Base-by-base conservation (phyloP, 2,888 invertebrate species). In the Chrysopilus asiliformis region DNA sequence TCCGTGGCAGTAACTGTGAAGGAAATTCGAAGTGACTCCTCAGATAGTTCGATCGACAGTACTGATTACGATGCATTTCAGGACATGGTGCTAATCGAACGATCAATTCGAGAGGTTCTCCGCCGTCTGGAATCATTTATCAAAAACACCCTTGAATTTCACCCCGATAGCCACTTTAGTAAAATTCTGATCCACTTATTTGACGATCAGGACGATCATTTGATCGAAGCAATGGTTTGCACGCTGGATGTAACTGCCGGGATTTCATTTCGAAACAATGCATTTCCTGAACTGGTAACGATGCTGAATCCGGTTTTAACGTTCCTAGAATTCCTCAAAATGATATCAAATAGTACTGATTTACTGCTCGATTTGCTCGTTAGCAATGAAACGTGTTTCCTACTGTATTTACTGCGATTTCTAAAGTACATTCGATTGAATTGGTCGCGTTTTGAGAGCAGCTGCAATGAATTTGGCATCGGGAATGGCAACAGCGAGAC, bases 221-320 rank as follows among this genome's bases (percentile, higher is more conserved):
- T 90, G 48, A 83, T 90, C 40, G 90, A 90, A 66, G 81, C 86
- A 3, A 87, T 90, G 87, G 83, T 90, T 6, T 89, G 89, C 57
- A 84, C 85, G 24, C 62, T 90, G 32, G 89, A 90, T 58, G 86
- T 89, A 30, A 85, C 83, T 1, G 79, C 82, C 16, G 87, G 86
- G 26, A 77, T 89, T 38, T 82, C 82, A 17, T 82, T 83, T 55
- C 72, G 84, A 34, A 82, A 83, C 52, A 79, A 81, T 1, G 75
- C 82, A 40, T 81, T 79, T 49, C 81, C 82, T 2, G 83, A 84
- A 59, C 66, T 86, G 46, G 76, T 83, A 48, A 72, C 76, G 4
- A 82, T 84, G 75, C 65, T 90, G 33, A 86, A 85, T 65, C 89
- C 89, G 1, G 78, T 83, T 38, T 72, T 78, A 35, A 85, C 86